Conservation (phyloP, 1,140 invertebrate species). For the Drosophila lacertosa region DNA sequence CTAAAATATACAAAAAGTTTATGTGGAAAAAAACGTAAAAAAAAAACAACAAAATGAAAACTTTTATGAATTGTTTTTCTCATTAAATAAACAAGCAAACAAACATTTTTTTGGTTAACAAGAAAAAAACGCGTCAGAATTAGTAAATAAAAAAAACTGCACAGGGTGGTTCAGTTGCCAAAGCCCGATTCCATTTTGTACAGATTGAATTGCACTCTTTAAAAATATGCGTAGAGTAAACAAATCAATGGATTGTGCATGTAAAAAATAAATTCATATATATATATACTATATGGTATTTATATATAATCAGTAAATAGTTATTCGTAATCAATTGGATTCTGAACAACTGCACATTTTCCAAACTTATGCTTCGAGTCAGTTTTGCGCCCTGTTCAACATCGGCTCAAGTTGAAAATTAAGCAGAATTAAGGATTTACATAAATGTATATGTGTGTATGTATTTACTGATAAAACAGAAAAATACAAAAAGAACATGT, state of each 20-base stretch:
- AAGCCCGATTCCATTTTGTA: conserved; percentile 18
- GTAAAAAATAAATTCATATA: conserved; percentile 4
- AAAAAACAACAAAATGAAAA: conserved; percentile 22
- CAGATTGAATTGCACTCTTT: conserved; percentile 29
- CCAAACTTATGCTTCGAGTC: conserved; percentile 9
- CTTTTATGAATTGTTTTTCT: conserved; percentile 46
- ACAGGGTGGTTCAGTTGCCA: neutral
- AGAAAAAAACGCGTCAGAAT: conserved; percentile 5
- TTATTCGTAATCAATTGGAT: neutral
- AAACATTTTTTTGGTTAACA: conserved; percentile 15
- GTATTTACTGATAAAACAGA: conserved; percentile 36
- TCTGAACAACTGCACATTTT: conserved; percentile 2
- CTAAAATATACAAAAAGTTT: conserved; percentile 65
- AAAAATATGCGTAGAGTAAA: conserved; percentile 3
- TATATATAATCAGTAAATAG: neutral
- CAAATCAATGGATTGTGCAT: conserved; percentile 7
- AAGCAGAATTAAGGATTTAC: conserved; percentile 18
- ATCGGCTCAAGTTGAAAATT: conserved; percentile 25
- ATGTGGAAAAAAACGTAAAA: conserved; percentile 48
- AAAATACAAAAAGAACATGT: conserved; percentile 49
- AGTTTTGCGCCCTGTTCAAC: conserved; percentile 5
- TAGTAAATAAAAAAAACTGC: neutral
- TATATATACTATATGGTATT: neutral
- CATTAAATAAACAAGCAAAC: neutral
- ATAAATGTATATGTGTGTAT: conserved; percentile 43